A percentile compares a stretch with the other conserved stretches of the same genome.
Conservation (phyloP, 1,140 invertebrate species). For the Cydia splendana region DNA sequence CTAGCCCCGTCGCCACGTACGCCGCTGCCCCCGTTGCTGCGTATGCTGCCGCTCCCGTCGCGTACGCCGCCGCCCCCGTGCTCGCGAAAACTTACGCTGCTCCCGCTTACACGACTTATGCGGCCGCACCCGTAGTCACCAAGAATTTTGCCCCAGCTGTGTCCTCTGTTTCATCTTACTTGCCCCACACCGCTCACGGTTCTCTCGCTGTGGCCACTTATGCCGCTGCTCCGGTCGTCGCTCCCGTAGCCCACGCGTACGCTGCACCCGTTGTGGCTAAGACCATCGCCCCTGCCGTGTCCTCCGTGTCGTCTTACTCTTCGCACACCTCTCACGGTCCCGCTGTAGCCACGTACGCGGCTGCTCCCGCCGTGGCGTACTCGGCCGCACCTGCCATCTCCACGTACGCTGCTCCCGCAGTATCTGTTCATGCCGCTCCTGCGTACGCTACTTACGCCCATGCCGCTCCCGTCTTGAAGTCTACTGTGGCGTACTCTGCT, state of each 20-base stretch:
- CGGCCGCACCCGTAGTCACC: constrained; percentile 43
- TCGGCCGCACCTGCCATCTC: constrained; percentile 37
- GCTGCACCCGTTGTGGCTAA: constrained; percentile 36
- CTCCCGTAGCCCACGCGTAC: constrained; percentile 3
- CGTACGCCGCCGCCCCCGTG: constrained; percentile 44
- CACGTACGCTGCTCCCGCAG: constrained; percentile 45
- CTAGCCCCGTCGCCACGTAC: constrained; percentile 48
- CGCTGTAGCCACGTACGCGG: constrained; percentile 42
- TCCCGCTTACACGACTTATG: constrained; percentile 45
- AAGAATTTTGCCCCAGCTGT: constrained; percentile 48
- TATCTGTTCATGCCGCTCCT: constrained; percentile 46
- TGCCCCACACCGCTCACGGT: constrained; percentile 52
- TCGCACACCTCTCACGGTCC: constrained; percentile 40
- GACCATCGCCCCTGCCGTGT: constrained; percentile 33
- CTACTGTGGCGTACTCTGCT: constrained; percentile 46
- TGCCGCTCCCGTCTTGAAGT: constrained; percentile 48
- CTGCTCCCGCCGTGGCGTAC: constrained; percentile 44
- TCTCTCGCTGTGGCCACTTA: constrained; percentile 38
- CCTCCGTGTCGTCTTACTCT: constrained; percentile 33
- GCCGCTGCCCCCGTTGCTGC: constrained; percentile 47
- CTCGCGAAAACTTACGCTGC: constrained; percentile 42
- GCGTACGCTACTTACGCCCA: constrained; percentile 48
- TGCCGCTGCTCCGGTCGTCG: constrained; percentile 41
- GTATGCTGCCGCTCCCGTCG: constrained; percentile 38
- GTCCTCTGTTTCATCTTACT: constrained; percentile 53